Percentiles rank a stretch among this genome's conserved stretches.
Conservation (phyloP, 2,888 invertebrate species). For the Pyrrhosoma nymphula region DNA sequence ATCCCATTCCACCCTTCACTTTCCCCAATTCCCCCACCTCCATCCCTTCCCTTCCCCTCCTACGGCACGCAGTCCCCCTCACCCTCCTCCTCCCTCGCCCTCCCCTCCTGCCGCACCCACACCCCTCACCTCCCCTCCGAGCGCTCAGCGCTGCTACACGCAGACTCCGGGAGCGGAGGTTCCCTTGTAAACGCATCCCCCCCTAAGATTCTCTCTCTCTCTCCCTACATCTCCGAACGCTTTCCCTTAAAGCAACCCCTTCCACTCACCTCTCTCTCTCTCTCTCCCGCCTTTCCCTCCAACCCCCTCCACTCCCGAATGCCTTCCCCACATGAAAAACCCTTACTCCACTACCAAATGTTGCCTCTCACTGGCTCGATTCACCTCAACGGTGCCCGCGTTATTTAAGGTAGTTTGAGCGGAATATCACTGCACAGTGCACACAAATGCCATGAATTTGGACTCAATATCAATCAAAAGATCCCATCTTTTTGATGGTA, state of each 20-base stretch:
- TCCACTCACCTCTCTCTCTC: background rate
- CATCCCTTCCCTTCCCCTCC: background rate
- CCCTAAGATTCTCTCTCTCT: too few species aligned
- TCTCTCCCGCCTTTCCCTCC: background rate
- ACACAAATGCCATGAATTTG: too few species aligned
- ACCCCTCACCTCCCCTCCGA: background rate
- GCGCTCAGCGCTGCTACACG: background rate
- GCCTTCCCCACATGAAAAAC: too few species aligned
- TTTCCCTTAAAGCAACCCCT: conserved; percentile 34
- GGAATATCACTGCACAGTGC: too few species aligned
- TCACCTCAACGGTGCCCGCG: too few species aligned
- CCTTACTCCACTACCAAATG: too few species aligned
- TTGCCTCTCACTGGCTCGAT: too few species aligned
- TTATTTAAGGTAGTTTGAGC: too few species aligned
- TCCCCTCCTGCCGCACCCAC: background rate
- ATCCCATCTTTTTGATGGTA: too few species aligned
- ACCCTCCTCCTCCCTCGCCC: background rate
- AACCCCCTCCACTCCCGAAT: background rate
- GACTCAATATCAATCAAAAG: too few species aligned
- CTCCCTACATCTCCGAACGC: background rate
- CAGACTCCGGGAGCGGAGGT: background rate
- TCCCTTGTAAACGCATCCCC: background rate
- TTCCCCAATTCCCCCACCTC: too few species aligned
- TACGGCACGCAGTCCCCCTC: background rate
- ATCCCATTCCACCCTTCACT: background rate